Conservation (phyloP, 2,888 invertebrate genomes). For the Catocala nupta region DNA sequence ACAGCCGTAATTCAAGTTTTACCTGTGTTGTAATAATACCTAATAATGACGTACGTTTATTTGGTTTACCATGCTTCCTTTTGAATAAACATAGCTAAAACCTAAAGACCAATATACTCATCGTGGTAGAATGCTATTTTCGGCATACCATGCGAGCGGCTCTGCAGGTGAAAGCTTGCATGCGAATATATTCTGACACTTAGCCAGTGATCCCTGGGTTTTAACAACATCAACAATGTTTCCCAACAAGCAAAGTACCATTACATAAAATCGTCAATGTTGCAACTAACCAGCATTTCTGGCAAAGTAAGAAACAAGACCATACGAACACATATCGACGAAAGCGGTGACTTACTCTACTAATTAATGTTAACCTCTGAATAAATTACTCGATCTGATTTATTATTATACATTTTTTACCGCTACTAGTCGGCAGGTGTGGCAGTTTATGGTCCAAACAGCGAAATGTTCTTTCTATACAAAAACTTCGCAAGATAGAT, state of each 20-base stretch:
- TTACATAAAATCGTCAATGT: constrained; percentile 19
- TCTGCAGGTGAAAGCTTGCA: too few relatives aligned
- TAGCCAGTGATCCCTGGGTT: too few relatives aligned
- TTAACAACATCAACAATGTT: constrained; percentile 17
- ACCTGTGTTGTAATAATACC: too few relatives aligned
- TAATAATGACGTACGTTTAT: too few relatives aligned
- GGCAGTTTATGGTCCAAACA: neutral
- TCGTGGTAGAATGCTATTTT: too few relatives aligned
- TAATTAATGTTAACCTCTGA: constrained; percentile 13
- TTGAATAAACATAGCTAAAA: too few relatives aligned
- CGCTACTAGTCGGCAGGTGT: neutral
- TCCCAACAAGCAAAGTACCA: constrained; percentile 36
- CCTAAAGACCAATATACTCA: too few relatives aligned
- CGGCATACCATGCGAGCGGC: too few relatives aligned
- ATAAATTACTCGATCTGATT: constrained; percentile 11
- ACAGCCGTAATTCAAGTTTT: too few relatives aligned
- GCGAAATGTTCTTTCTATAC: neutral
- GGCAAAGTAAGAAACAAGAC: constrained; percentile 36
- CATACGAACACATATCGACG: constrained; percentile 26
- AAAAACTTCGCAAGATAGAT: constrained; percentile 6
- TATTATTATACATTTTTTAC: constrained; percentile 1
- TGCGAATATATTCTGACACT: too few relatives aligned
- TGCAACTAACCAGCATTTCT: constrained; percentile 32
- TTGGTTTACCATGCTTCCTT: too few relatives aligned
- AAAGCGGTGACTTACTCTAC: constrained; percentile 23